phyloP scores from a whole-genome alignment of 1,140 invertebrate genomes.

The Bilobella aurantiaca region DNA sequence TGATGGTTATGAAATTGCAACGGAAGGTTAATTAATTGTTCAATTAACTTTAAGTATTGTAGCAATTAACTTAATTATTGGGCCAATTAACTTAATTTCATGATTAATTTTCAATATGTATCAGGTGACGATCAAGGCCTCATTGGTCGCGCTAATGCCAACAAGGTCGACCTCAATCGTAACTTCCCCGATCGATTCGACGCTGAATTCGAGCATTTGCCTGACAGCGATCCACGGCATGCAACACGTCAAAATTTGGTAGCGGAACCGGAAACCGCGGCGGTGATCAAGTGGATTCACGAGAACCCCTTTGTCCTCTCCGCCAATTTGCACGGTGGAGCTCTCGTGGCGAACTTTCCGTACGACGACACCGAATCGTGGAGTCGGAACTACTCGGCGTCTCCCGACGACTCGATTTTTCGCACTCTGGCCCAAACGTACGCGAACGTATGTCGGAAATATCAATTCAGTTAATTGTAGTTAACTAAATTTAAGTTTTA shows the following conservation, averaged over 20 bases:
- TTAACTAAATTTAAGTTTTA: too few relatives aligned
- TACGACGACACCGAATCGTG: slow-evolving; percentile 60
- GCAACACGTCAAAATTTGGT: slow-evolving; percentile 49
- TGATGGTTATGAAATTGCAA: slow-evolving; percentile 80
- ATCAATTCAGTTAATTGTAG: too few relatives aligned
- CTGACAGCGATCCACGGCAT: slow-evolving; percentile 11
- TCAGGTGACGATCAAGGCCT: slow-evolving; percentile 55
- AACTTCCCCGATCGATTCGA: slow-evolving; percentile 90
- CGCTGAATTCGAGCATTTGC: slow-evolving; percentile 1
- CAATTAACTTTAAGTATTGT: too few relatives aligned
- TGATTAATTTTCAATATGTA: slow-evolving; percentile 22
- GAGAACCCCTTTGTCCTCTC: slow-evolving; percentile 85
- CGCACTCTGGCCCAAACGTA: slow-evolving; percentile 69
- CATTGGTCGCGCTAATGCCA: slow-evolving; percentile 66
- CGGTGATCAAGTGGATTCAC: slow-evolving; percentile 83
- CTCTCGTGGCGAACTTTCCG: slow-evolving; percentile 87
- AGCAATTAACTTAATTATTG: too few relatives aligned
- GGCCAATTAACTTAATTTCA: too few relatives aligned
- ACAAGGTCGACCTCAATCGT: slow-evolving; percentile 81
- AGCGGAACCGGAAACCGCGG: slow-evolving; percentile 72
- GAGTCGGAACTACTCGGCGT: slow-evolving; percentile 39
- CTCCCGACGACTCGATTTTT: slow-evolving; percentile 78
- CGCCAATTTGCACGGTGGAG: slow-evolving; percentile 90
- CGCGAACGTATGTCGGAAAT: slow-evolving; percentile 52
- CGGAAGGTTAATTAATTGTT: too few relatives aligned